Percentiles rank a stretch among this genome's conserved stretches.
Conservation (phyloP, 2,888 invertebrate species). For the Phyllotreta cruciferae region DNA sequence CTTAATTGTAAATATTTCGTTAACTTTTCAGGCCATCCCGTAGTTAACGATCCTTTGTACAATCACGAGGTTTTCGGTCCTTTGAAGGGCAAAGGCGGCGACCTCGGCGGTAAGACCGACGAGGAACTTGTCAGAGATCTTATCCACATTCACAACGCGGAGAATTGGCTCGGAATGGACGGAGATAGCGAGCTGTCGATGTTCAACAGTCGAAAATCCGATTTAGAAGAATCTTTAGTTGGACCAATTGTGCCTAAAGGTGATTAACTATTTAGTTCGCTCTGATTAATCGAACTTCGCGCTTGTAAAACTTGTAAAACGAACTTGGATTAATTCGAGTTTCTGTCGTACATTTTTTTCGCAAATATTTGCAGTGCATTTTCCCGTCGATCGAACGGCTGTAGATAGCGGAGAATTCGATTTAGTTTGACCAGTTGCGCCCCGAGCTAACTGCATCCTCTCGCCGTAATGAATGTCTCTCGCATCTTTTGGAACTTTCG, state of each 20-base stretch:
- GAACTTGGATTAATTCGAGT: background rate
- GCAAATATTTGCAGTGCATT: too few relatives aligned
- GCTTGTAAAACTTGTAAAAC: background rate
- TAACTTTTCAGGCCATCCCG: slow-evolving; percentile 81
- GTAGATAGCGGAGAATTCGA: slow-evolving; percentile 4
- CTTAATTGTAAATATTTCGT: background rate
- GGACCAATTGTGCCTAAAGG: slow-evolving; percentile 58
- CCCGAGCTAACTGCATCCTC: slow-evolving; percentile 1
- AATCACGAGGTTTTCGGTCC: slow-evolving; percentile 97
- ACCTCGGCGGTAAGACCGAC: slow-evolving; percentile 86
- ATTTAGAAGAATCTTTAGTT: slow-evolving; percentile 55
- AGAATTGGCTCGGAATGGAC: slow-evolving; percentile 92
- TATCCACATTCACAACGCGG: slow-evolving; percentile 91
- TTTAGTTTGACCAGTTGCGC: slow-evolving; percentile 6
- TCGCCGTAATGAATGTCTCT: slow-evolving; percentile 8
- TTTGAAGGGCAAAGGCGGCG: slow-evolving; percentile 86
- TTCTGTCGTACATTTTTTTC: too few relatives aligned
- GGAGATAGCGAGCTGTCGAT: slow-evolving; percentile 84
- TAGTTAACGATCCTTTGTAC: slow-evolving; percentile 96
- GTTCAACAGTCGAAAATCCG: slow-evolving; percentile 75
- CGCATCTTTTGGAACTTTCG: background rate
- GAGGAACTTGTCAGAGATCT: slow-evolving; percentile 88
- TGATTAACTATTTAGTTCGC: slow-evolving; percentile 35
- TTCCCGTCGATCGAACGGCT: background rate
- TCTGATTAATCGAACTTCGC: slow-evolving; percentile 8